Evolutionary conservation across 2,113 vertebrate genomes (phyloP), one percentile per base, ranked within the genome.

Genomic region (Chauna torquata): DNA sequence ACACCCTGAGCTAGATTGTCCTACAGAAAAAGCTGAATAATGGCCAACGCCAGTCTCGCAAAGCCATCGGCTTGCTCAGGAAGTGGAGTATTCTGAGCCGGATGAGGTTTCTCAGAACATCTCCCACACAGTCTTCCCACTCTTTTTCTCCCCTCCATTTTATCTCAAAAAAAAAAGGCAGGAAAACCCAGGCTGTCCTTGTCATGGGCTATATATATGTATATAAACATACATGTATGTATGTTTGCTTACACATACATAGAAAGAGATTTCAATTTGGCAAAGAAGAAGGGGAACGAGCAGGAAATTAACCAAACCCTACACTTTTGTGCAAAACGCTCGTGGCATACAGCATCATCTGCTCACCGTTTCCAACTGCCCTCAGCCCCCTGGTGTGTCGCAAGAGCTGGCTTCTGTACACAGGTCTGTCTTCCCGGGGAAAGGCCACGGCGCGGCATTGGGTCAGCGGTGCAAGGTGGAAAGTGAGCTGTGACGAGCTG

Each of bases 191-290:
- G 40, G 28, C 18, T 76, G 25, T 59, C 18, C 12, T 71, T 64
- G 25, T 34, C 38, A 54, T 50, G 76, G 27, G 8, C 47, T n/a
- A 4, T 5, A 4, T 36, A 3, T 10, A 2, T 25, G 6, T 6
- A 4, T 12, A 8, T 10, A 8, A 22, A 34, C 32, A 34, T 22
- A 24, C 13, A 0, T 11, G 32, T 61, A 15, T 5, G 4, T 58
- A 38, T 27, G 6, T 54, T 49, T 49, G 55, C 6, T 57, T 1
- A 20, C 5, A 25, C 2, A 49, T 9, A n/a, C 12, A 0, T 10
- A 34, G 3, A n/a, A 8, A 19, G 0, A 50, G 6, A 27, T 64
- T 82, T 75, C 36, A 49, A 28, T 42, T 11, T 50, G 50, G 34
- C 45, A 47, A 18, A 80, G 44, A 77, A 75, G 42, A 44, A 70